Evolutionary conservation across 2,888 invertebrate species (phyloP).

Genomic region (Eueremaeus valkanovi): DNA sequence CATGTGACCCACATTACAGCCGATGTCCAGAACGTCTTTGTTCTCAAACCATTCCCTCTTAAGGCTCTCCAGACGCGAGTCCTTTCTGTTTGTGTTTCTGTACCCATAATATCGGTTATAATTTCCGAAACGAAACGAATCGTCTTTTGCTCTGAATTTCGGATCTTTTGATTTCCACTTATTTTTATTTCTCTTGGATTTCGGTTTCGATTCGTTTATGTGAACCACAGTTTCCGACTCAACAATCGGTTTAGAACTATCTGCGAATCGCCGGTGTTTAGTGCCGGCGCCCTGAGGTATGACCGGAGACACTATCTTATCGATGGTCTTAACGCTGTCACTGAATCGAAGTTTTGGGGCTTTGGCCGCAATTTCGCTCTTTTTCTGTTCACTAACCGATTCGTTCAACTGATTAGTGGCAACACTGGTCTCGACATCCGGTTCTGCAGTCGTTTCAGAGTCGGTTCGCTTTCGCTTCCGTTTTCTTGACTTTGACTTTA

Average conservation of each 20-base stretch:
- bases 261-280: slow-evolving; percentile 44
- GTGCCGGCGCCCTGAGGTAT: slow-evolving; percentile 73
- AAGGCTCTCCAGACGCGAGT: slow-evolving; percentile 77
- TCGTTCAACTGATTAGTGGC: neutral
- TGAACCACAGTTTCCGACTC: neutral
- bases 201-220: neutral
- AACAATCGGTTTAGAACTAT: slow-evolving; percentile 39
- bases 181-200: slow-evolving; percentile 3
- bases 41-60: slow-evolving; percentile 76
- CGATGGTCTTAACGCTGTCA: slow-evolving; percentile 51
- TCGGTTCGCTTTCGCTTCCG: slow-evolving; percentile 40
- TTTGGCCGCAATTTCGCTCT: neutral
- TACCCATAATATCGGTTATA: slow-evolving; percentile 96
- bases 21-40: slow-evolving; percentile 91
- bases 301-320: slow-evolving; percentile 87
- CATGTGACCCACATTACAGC: slow-evolving; percentile 95
- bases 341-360: neutral
- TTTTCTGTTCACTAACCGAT: neutral
- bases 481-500: slow-evolving; percentile 34
- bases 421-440: slow-evolving; percentile 4
- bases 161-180: slow-evolving; percentile 39
- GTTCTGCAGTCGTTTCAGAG: slow-evolving; percentile 32
- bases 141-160: slow-evolving; percentile 67
- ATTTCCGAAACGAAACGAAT: slow-evolving; percentile 88
- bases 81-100: slow-evolving; percentile 64